Base-by-base conservation (phyloP, 1,140 invertebrate genomes). In the Pectinophora gossypiella region DNA sequence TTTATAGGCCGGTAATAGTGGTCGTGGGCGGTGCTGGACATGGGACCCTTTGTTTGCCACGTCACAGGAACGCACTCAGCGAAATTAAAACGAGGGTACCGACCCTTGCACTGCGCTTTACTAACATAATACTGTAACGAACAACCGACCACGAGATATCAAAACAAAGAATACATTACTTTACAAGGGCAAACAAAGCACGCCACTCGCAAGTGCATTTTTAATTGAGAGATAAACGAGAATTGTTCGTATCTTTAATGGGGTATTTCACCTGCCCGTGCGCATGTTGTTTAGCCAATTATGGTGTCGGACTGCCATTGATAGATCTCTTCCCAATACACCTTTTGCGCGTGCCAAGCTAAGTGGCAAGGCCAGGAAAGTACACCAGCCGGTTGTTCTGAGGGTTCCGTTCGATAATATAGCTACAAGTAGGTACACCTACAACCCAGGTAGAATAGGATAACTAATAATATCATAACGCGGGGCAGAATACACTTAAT, bases 51-150 rank as follows among this genome's bases (percentile, higher is more conserved):
- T 83, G 79, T 84, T 83, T 82, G 67, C 52, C 40, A 68, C 73
- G 71, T 72, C 62, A 76, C 71, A 61, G 73, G 68, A 76, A 68
- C 56, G 68, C 77, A 83, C 79, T 86, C 60, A 75, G 73, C 57
- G 56, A 82, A 84, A 86, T 86, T 84, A 84, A 81, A 79, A 61
- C 51, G 61, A 61, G 78, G 71, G 64, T 68, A 71, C 64, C 59
- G 66, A 62, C 64, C 70, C 52, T 40, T 32, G 27, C 27, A 9
- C 2, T 32, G 27, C 27, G 9, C n/a, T n/a, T n/a, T n/a, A n/a
- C n/a, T n/a, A n/a, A n/a, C n/a, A n/a, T n/a, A n/a, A n/a, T n/a
- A n/a, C n/a, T n/a, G n/a, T n/a, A n/a, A n/a, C n/a, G n/a, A n/a
- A n/a, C n/a, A n/a, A n/a, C n/a, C n/a, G n/a, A n/a, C n/a, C n/a